Evolutionary conservation across 2,113 vertebrate species (phyloP), one percentile per base, ranked within the genome.

Genomic region (Acrocephalus arundinaceus): DNA sequence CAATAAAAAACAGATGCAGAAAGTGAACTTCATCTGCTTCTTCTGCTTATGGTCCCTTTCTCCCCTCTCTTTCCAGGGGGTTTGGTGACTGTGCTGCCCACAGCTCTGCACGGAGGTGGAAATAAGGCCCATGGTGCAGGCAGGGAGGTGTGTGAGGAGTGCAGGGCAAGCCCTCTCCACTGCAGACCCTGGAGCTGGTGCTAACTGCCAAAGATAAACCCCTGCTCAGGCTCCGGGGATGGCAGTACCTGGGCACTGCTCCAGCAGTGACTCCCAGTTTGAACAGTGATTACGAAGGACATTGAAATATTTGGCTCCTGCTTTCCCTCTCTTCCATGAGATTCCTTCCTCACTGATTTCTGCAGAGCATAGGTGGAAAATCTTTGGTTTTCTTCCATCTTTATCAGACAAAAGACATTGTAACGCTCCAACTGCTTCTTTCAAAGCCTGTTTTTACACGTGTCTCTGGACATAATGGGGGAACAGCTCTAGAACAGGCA

Each of bases 1-100:
- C 91, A 90, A 97, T 96, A 96, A 77, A 96, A 97, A 97, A 58
- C 97, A 98, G 93, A 97, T 97, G 97, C 94, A 90, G 84, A 82
- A 74, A 96, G 93, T 39, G 33, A 96, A 87, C 55, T 93, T 97
- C 91, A 92, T 96, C 84, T 94, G 85, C 83, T 98, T 83, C 84
- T 89, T 76, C 90, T 93, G 77, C 70, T 87, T 62, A 76, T 8
- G 41, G 79, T 86, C 82, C 66, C 62, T 78, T 90, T 96, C 89
- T 84, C 37, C 43, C 21, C 27, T 93, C 18, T 59, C 35, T 87
- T 77, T 76, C 18, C 45, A 33, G 61, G 59, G 43, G 28, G 2
- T 31, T 87, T 81, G 88, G 72, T 13, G 57, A 41, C 72, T 79
- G 8, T 35, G 43, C 46, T 90, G 79, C 73, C 71, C 46, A 33